A percentile compares a stretch with the other conserved stretches of the same genome.
Evolutionary conservation across 2,113 vertebrate genomes (phyloP).

Genomic region (Empidonax traillii): DNA sequence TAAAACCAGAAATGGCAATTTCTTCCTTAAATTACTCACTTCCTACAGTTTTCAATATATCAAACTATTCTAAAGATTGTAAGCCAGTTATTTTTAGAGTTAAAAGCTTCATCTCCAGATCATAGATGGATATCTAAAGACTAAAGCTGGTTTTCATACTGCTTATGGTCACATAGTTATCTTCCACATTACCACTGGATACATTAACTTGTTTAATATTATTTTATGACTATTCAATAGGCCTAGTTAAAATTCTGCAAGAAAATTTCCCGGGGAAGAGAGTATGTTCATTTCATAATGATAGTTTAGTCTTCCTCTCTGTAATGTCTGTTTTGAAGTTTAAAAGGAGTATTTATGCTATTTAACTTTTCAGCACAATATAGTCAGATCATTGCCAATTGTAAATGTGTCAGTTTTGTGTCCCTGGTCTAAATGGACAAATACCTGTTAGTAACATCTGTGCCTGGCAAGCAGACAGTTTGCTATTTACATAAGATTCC

Average conservation of each 20-base stretch:
- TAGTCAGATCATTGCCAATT: background rate
- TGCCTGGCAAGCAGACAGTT: background rate
- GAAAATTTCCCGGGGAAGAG: fast-evolving
- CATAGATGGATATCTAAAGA: background rate
- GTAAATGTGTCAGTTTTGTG: background rate
- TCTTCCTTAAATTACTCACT: background rate
- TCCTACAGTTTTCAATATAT: background rate
- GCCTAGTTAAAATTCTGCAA: background rate
- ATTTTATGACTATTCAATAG: background rate
- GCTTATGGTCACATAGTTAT: background rate
- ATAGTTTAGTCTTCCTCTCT: background rate
- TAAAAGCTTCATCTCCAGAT: background rate
- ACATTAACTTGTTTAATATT: background rate
- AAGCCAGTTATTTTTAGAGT: background rate
- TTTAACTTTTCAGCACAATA: background rate
- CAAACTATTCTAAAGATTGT: background rate
- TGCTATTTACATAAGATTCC: background rate
- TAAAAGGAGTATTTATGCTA: background rate
- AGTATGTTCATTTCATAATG: background rate
- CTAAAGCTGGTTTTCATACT: background rate
- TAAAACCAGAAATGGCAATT: background rate
- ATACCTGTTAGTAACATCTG: background rate
- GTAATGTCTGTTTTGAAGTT: background rate
- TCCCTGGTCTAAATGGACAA: background rate
- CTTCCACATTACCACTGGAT: background rate